Percentiles rank a stretch among this genome's conserved stretches.
These are phyloP conservation scores for Heterodera filipjevi DNA, from an alignment of 2,888 invertebrate species.

Conservation along the genomic window DNA sequence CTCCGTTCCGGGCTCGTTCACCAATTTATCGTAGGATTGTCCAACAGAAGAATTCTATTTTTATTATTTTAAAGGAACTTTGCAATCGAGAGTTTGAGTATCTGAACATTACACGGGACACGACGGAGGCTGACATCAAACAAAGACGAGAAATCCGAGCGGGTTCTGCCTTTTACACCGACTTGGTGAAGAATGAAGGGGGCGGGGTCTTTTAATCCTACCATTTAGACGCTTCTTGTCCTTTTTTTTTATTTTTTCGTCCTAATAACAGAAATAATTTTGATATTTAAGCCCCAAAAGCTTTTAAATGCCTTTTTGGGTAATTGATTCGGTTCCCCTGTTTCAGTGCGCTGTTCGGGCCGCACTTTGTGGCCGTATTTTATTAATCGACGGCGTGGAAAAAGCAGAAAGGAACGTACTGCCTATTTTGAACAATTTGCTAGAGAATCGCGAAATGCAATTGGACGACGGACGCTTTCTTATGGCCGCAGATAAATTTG, in stretches of 20 bases:
- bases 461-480: conserved; percentile 92
- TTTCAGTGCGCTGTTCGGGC: conserved; percentile 87
- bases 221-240: too few relatives aligned
- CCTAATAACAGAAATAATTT: too few relatives aligned
- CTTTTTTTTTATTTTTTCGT: too few relatives aligned
- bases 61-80: conserved; percentile 71
- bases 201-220: too few relatives aligned
- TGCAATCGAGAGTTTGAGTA: conserved; percentile 89
- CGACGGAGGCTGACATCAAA: conserved; percentile 94
- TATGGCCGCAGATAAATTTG: conserved; percentile 85
- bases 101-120: conserved; percentile 88
- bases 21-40: conserved; percentile 74
- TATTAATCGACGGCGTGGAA: conserved; percentile 92
- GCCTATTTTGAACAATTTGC: conserved; percentile 89
- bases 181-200: conserved; percentile 75
- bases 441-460: conserved; percentile 98
- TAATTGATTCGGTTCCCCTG: too few relatives aligned
- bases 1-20: conserved; percentile 81
- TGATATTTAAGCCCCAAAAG: too few relatives aligned
- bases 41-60: background rate
- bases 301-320: too few relatives aligned
- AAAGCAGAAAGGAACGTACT: conserved; percentile 95
- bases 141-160: conserved; percentile 87
- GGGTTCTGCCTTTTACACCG: conserved; percentile 87
- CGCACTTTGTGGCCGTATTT: conserved; percentile 82